phyloP scores from a whole-genome alignment of 2,888 invertebrate species.

The Serrognathus titanus region DNA sequence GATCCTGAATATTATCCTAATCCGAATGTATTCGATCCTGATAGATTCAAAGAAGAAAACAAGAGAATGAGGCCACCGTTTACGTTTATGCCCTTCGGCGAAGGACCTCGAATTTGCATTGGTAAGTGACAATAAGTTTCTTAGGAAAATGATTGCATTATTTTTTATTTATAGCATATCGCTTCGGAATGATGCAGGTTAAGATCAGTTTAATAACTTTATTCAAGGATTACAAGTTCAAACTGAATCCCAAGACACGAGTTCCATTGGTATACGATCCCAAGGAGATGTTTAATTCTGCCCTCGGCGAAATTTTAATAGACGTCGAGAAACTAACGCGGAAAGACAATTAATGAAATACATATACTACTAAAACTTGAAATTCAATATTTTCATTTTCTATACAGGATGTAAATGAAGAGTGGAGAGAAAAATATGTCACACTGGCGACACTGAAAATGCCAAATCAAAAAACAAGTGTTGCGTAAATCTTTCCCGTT shows the following conservation, averaged over 20 bases:
- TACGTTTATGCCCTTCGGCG: slow-evolving; percentile 31
- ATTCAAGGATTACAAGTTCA: slow-evolving; percentile 43
- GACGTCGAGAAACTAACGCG: slow-evolving; percentile 25
- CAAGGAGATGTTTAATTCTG: slow-evolving; percentile 43
- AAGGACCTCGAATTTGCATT: slow-evolving; percentile 33
- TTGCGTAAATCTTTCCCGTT: no score
- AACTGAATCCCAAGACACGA: slow-evolving; percentile 38
- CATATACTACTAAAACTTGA: no score
- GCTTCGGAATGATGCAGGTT: slow-evolving; percentile 55
- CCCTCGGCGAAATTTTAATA: slow-evolving; percentile 46
- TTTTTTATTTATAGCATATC: slow-evolving; percentile 45
- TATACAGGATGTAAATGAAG: no score
- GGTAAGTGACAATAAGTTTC: slow-evolving; percentile 20
- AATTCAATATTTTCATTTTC: no score
- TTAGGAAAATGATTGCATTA: no score
- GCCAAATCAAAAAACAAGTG: no score
- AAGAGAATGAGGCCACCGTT: slow-evolving; percentile 29
- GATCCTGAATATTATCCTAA: slow-evolving; percentile 27
- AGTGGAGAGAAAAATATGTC: no score
- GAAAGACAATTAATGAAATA: no score
- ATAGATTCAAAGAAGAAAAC: slow-evolving; percentile 31
- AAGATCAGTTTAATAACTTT: slow-evolving; percentile 53
- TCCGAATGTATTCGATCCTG: slow-evolving; percentile 26
- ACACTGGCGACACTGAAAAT: no score
- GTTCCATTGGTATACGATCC: slow-evolving; percentile 45